A percentile compares a stretch with the other conserved stretches of the same genome.
Evolutionary conservation across 1,140 invertebrate genomes (phyloP).

Genomic region (Penaeus vannamei): DNA sequence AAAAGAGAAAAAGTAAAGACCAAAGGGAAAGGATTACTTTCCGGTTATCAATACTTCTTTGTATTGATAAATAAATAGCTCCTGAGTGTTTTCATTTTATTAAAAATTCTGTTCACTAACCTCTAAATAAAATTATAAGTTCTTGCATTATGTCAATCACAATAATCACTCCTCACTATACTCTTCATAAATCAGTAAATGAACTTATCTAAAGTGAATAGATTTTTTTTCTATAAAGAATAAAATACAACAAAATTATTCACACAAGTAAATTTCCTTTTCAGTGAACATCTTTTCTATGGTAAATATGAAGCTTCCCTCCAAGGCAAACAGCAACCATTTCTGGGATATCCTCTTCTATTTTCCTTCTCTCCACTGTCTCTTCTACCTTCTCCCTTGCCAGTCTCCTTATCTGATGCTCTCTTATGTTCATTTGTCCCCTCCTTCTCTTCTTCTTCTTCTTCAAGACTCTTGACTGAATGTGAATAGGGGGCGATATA

Average conservation of each 20-base stretch:
- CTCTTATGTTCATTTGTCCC: not conserved
- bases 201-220: not conserved
- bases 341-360: slow-evolving; percentile 32
- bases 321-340: slow-evolving; percentile 46
- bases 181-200: too few relatives aligned
- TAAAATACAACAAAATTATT: not conserved
- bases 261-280: not conserved
- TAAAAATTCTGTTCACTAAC: not conserved
- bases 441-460: not conserved
- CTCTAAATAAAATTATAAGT: too few relatives aligned
- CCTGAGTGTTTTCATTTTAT: too few relatives aligned
- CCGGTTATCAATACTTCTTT: too few relatives aligned
- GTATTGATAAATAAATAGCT: too few relatives aligned
- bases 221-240: not conserved
- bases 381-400: slow-evolving; percentile 44
- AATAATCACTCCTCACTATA: too few relatives aligned
- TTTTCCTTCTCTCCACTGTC: slow-evolving; percentile 8
- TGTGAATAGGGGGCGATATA: slow-evolving; percentile 32
- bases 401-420: slow-evolving; percentile 3
- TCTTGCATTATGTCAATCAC: too few relatives aligned
- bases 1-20: too few relatives aligned
- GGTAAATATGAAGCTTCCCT: slow-evolving; percentile 46
- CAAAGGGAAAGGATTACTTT: too few relatives aligned
- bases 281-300: slow-evolving; percentile 29
- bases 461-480: not conserved